Conservation (phyloP, 2,113 vertebrate genomes). For the Sylvilagus bachmani region DNA sequence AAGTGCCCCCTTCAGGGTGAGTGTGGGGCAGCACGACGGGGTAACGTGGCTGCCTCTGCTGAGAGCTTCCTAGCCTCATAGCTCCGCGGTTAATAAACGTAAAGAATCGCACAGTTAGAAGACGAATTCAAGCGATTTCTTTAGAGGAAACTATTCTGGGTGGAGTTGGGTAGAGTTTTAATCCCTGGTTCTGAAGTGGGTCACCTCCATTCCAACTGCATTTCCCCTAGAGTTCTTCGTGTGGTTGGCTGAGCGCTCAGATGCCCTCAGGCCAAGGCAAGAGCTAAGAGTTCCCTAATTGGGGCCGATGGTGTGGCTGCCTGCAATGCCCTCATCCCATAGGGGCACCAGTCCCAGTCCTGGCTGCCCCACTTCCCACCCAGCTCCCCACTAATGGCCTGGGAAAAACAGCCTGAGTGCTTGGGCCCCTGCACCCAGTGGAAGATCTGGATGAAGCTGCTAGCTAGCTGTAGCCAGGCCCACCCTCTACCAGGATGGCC, state of each 20-base stretch:
- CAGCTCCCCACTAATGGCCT: no score
- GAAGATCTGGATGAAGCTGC: no score
- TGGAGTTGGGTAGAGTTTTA: neutral
- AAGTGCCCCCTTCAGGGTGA: conserved; percentile 77
- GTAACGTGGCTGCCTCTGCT: neutral
- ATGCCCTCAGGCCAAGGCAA: neutral
- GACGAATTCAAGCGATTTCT: neutral
- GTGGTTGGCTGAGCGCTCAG: conserved; percentile 23
- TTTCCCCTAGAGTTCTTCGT: conserved; percentile 13
- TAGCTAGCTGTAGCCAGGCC: no score
- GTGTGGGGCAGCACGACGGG: conserved; percentile 41
- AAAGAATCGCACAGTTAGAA: neutral
- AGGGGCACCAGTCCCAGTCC: no score
- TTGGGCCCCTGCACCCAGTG: no score
- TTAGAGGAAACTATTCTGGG: conserved; percentile 2
- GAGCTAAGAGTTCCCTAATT: conserved; percentile 39
- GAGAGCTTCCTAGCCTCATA: no score
- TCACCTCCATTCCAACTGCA: neutral
- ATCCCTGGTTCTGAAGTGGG: conserved; percentile 2
- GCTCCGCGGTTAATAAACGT: neutral
- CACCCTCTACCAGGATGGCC: no score
- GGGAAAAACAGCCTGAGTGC: no score
- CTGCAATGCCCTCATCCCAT: no score
- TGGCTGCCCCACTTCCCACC: no score
- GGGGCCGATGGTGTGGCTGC: neutral